Evolutionary conservation across 2,888 invertebrate species (phyloP).

Genomic region (Pammene aurita): DNA sequence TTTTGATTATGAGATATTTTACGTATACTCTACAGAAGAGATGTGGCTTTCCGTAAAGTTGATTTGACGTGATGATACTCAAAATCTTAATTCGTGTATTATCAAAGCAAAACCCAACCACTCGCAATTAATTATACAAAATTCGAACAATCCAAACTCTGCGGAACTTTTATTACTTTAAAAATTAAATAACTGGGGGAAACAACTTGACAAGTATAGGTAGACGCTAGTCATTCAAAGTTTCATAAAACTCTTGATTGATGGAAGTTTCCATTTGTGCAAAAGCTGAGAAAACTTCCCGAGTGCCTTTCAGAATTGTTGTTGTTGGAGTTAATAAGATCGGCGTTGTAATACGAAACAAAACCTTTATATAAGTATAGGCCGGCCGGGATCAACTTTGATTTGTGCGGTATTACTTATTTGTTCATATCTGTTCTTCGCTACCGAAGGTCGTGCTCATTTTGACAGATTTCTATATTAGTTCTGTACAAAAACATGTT

Average conservation of each 20-base stretch:
- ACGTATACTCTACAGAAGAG: too few species aligned
- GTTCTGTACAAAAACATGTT: too few species aligned
- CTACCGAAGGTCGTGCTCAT: not conserved
- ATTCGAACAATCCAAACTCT: not conserved
- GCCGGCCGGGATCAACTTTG: slow-evolving; percentile 7
- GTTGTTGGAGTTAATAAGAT: slow-evolving; percentile 41
- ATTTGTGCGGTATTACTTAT: not conserved
- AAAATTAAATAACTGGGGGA: slow-evolving; percentile 9
- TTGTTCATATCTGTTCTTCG: not conserved
- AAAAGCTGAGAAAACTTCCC: slow-evolving; percentile 36
- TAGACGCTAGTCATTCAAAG: slow-evolving; percentile 31
- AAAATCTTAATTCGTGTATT: not conserved
- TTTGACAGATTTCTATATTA: not conserved
- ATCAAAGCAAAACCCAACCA: slow-evolving; percentile 10
- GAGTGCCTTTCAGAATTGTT: slow-evolving; percentile 40
- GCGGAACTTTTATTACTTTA: slow-evolving; percentile 7
- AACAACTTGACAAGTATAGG: slow-evolving; percentile 19
- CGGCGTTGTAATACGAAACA: slow-evolving; percentile 24
- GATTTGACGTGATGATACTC: too few species aligned
- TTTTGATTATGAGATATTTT: too few species aligned
- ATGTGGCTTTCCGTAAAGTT: too few species aligned
- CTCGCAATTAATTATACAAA: not conserved
- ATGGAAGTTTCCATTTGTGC: slow-evolving; percentile 39
- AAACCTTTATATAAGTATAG: slow-evolving; percentile 17
- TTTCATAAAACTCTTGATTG: slow-evolving; percentile 39